Percentiles rank a stretch among this genome's conserved stretches.
These are phyloP conservation scores for Stercorarius parasiticus DNA, from an alignment of 2,113 vertebrate genomes.

Conservation along the genomic window DNA sequence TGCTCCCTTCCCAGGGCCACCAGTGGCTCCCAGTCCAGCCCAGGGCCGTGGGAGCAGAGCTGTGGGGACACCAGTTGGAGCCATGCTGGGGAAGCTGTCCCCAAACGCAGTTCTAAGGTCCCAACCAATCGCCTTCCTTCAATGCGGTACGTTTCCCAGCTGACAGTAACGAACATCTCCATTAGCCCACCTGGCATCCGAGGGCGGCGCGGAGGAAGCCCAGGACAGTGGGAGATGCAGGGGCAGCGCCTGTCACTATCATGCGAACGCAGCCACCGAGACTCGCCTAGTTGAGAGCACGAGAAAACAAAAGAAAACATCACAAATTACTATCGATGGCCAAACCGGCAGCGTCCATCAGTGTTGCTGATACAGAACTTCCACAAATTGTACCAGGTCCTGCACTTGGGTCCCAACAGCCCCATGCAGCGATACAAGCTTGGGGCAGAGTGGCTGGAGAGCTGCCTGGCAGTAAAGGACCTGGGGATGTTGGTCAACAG, in stretches of 20 bases:
- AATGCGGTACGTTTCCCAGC: fast-evolving
- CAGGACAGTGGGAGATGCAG: constrained; percentile 88
- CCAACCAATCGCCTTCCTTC: not conserved
- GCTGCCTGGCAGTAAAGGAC: too few relatives aligned
- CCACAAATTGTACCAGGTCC: too few relatives aligned
- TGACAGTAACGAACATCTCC: fast-evolving
- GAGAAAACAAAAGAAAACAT: not conserved
- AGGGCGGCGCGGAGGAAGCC: constrained; percentile 94
- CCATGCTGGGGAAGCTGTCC: not conserved
- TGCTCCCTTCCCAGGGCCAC: not conserved
- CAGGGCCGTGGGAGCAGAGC: not conserved
- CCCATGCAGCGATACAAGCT: too few relatives aligned
- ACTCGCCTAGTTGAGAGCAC: constrained; percentile 77
- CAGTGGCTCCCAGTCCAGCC: not conserved
- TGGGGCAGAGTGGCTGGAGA: too few relatives aligned
- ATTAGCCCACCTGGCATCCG: constrained; percentile 87
- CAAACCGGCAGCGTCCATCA: fast-evolving
- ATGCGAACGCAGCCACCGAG: constrained; percentile 91
- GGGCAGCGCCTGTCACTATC: constrained; percentile 96
- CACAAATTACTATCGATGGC: not conserved
- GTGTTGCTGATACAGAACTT: fast-evolving
- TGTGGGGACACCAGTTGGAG: too few relatives aligned
- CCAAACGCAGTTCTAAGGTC: not conserved
- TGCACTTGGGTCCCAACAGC: too few relatives aligned
- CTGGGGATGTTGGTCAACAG: too few relatives aligned